A percentile compares a stretch with the other conserved stretches of the same genome.
phyloP scores from a whole-genome alignment of 2,888 invertebrate genomes.

The Ophonus ardosiacus region DNA sequence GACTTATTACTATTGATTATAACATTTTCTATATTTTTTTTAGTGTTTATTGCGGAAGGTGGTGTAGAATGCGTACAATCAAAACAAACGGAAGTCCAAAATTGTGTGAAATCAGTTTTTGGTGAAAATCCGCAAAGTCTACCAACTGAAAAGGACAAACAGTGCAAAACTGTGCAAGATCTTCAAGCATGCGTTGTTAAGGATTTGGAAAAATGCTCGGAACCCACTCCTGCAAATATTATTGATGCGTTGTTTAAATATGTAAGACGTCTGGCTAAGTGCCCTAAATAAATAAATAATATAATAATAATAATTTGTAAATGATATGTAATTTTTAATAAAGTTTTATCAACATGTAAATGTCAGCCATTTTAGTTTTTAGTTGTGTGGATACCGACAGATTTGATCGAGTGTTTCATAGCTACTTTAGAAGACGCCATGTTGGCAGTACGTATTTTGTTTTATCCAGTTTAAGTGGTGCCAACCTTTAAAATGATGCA shows the following conservation, averaged over 20 bases:
- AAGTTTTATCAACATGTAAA: too few relatives aligned
- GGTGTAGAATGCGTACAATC: constrained; percentile 77
- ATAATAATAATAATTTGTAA: neutral
- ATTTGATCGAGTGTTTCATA: constrained; percentile 87
- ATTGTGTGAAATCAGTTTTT: constrained; percentile 72
- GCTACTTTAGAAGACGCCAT: constrained; percentile 90
- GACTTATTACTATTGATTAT: neutral
- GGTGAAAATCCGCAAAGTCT: neutral
- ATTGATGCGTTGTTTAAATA: constrained; percentile 76
- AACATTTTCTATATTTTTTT: constrained; percentile 68
- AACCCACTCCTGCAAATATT: constrained; percentile 89
- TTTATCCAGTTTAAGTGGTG: too few relatives aligned
- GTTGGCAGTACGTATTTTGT: constrained; percentile 78
- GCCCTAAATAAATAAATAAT: neutral
- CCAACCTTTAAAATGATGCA: too few relatives aligned
- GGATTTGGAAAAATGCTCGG: constrained; percentile 82
- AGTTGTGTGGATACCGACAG: constrained; percentile 88
- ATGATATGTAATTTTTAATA: too few relatives aligned
- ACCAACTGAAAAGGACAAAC: neutral
- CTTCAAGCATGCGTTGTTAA: constrained; percentile 80
- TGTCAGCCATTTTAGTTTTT: too few relatives aligned
- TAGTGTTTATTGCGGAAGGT: constrained; percentile 78
- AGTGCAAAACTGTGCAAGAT: neutral
- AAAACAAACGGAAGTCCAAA: constrained; percentile 73
- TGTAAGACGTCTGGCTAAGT: neutral